Percentiles rank a stretch among this genome's conserved stretches.
Evolutionary conservation across 2,797 vertebrate species (phyloP).

Genomic region (Danio choprae): DNA sequence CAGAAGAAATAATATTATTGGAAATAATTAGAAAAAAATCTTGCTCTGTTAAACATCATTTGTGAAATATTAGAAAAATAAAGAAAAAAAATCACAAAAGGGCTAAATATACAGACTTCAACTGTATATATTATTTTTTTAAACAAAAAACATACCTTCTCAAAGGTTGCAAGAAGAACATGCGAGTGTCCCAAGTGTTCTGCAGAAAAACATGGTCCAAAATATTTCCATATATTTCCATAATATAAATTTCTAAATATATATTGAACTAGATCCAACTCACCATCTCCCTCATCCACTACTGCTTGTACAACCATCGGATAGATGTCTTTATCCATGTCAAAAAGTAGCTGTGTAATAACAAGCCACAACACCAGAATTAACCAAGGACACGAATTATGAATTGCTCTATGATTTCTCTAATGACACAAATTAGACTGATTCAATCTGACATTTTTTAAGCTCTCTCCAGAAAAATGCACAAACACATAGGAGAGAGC

Average conservation of each 20-base stretch:
- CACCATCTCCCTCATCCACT: constrained; percentile 96
- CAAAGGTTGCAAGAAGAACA: constrained; percentile 94
- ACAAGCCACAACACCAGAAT: constrained; percentile 1
- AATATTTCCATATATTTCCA: neutral
- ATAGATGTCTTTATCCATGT: constrained; percentile 93
- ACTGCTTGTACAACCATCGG: constrained; percentile 96
- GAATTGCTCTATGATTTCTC: neutral
- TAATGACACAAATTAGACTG: neutral
- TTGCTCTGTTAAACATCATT: too few species aligned
- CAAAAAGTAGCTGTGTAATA: constrained; percentile 86
- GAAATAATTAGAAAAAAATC: too few species aligned
- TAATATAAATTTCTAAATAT: neutral
- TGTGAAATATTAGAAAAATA: too few species aligned
- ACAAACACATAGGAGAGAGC: neutral
- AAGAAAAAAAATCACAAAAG: too few species aligned
- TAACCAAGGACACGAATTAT: neutral
- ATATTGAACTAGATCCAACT: constrained; percentile 34
- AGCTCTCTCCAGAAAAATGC: neutral
- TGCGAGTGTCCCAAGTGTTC: constrained; percentile 95
- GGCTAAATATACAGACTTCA: too few species aligned
- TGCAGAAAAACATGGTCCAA: constrained; percentile 67
- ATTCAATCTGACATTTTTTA: constrained; percentile 10
- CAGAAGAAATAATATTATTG: too few species aligned
- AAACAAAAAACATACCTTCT: constrained; percentile 83
- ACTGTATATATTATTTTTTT: neutral